These are phyloP conservation scores for Cataglyphis albicans DNA, from an alignment of 2,888 invertebrate genomes.

Conservation along the genomic window DNA sequence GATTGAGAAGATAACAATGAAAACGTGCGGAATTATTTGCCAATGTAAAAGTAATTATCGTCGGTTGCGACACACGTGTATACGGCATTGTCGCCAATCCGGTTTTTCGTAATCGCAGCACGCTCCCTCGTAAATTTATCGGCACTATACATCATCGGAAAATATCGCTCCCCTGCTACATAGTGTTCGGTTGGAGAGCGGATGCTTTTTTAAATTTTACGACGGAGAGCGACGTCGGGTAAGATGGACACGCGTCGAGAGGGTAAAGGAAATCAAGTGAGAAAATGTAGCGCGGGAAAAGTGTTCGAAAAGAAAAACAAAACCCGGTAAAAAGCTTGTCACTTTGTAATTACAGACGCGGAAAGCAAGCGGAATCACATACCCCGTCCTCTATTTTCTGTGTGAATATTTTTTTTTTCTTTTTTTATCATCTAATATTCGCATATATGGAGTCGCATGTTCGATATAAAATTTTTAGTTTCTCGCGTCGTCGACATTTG, in stretches of 20 bases:
- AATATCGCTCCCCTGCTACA: constrained; percentile 62
- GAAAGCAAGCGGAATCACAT: constrained; percentile 22
- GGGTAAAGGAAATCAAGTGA: constrained; percentile 32
- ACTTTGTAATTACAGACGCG: constrained; percentile 41
- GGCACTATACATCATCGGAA: constrained; percentile 61
- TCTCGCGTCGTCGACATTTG: not conserved
- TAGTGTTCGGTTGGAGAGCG: constrained; percentile 35
- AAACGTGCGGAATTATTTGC: constrained; percentile 64
- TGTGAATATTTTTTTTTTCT: not conserved
- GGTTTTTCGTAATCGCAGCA: constrained; percentile 64
- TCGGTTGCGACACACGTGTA: constrained; percentile 35
- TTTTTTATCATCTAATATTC: constrained; percentile 8
- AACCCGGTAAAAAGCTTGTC: constrained; percentile 17
- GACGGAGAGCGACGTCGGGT: constrained; percentile 15
- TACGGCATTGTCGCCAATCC: constrained; percentile 66
- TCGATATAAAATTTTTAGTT: not conserved
- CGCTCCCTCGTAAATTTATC: constrained; percentile 64
- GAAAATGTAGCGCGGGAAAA: constrained; percentile 32
- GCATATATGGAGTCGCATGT: not conserved
- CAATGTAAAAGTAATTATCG: constrained; percentile 73
- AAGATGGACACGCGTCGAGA: constrained; percentile 53
- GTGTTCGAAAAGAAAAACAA: constrained; percentile 11
- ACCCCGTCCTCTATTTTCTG: constrained; percentile 12
- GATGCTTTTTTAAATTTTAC: constrained; percentile 51
- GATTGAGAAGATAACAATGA: constrained; percentile 29